Base-by-base conservation (phyloP, 1,140 invertebrate genomes). In the Plectus sambesii region DNA sequence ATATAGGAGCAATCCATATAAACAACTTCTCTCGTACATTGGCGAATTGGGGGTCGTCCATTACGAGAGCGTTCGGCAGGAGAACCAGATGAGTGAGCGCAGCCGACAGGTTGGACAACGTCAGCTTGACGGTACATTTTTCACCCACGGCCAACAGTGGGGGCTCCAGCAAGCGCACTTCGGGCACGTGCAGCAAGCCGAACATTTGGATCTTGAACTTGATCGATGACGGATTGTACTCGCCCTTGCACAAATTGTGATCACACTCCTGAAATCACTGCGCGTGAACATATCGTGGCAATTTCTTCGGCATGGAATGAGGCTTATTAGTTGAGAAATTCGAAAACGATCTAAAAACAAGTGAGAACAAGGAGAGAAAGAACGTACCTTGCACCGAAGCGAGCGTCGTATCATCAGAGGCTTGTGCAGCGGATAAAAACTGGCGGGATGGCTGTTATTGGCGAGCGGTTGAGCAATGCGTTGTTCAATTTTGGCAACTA, bases 121-220 rank as follows among this genome's bases (percentile, higher is more conserved):
- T 33, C 30, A 33, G 30, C 17, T 12, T 12, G 17, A 17, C 30
- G 30, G 30, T 33, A 12, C 30, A 12, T 12, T 33, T 33, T 17
- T 33, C n/a, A n/a, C n/a, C 30, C 17, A 33, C 12, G 17, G 17
- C 12, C 30, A 33, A 33, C 12, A 12, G 17, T 33, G 30, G 30
- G n/a, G n/a, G n/a, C n/a, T n/a, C n/a, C n/a, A n/a, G 17, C 17
- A 33, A 17, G 12, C 30, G 30, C 12, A 33, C 17, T 33, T 33
- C 30, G 17, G 30, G 30, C 12, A 33, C 30, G 30, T 33, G 30
- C 12, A 12, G 72, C 67, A 72, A 82, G 27, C 88, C 88, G 60
- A 87, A 82, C 24, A 89, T 72, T 69, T 93, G 87, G 56, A 96
- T 94, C 74, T 92, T 93, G 72, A 96, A 97, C 75, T 92, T 93